A percentile compares a stretch with the other conserved stretches of the same genome.
phyloP scores from a whole-genome alignment of 2,888 invertebrate genomes.

The Caenorhabditis angaria region DNA sequence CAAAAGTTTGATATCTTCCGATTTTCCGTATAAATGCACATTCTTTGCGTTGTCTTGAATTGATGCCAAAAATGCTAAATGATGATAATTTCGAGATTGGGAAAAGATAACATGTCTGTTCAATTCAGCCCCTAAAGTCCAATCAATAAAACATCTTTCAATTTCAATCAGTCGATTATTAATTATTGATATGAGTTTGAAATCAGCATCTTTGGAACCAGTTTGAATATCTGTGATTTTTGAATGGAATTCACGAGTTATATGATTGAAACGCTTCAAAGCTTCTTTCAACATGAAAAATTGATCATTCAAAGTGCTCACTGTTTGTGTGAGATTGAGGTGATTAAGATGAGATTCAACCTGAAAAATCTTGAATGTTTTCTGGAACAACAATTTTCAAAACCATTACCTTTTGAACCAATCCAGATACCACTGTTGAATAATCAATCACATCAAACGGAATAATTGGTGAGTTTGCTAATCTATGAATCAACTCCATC shows the following conservation, averaged over 20 bases:
- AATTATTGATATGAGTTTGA: not conserved
- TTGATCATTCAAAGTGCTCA: constrained; percentile 24
- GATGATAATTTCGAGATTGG: constrained; percentile 24
- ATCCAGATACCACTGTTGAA: constrained; percentile 22
- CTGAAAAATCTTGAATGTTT: constrained; percentile 5
- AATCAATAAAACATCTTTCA: constrained; percentile 18
- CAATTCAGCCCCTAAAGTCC: constrained; percentile 4
- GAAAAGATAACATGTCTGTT: constrained; percentile 28
- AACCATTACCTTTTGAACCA: constrained; percentile 15
- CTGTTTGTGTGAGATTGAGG: constrained; percentile 19
- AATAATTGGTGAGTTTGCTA: constrained; percentile 49
- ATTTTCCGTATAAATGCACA: constrained; percentile 16
- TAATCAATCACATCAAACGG: constrained; percentile 49
- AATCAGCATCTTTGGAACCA: not conserved
- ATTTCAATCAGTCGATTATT: constrained; percentile 7
- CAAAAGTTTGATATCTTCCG: constrained; percentile 10
- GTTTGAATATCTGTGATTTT: constrained; percentile 11
- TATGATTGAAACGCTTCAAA: constrained; percentile 18
- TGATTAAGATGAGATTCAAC: constrained; percentile 24
- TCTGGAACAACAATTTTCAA: not conserved
- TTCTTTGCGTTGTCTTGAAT: constrained; percentile 56
- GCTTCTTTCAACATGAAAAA: constrained; percentile 34
- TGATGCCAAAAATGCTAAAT: constrained; percentile 26
- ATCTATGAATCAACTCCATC: constrained; percentile 34
- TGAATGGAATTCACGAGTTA: constrained; percentile 18